Base-by-base conservation (phyloP, 2,888 invertebrate species). In the Laothoe populi region DNA sequence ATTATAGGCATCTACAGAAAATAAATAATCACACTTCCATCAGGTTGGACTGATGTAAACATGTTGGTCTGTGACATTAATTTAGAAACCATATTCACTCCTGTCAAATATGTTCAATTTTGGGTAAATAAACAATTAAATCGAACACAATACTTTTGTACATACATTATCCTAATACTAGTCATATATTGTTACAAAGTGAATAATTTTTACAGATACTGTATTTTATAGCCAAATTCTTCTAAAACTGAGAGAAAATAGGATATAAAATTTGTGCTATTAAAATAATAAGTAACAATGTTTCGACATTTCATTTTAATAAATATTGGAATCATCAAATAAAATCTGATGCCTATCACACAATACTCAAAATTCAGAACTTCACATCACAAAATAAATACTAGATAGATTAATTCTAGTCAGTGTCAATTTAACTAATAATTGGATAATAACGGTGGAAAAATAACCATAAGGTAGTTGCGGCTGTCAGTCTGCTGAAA, bases 401-500 rank as follows among this genome's bases (percentile, higher is more conserved):
- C 86, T 88, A 88, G 81, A 81, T 82, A 85, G 86, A 87, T 86
- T 88, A 87, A 87, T 84, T 82, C 90, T 91, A 91, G 83, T 91
- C 89, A 91, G 87, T 89, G 87, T 86, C 85, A 88, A 90, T 91
- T 91, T 88, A 86, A 90, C 90, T 91, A 91, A 87, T 86, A 90
- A 90, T 88, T 90, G 89, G 88, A 88, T 53, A 83, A 85, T 82
- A 87, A 88, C 92, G 91, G 92, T 92, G 92, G 92, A 91, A 87
- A 87, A 81, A 82, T 84, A 85, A 85, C 86, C 83, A 85, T 85
- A 88, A 84, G 81, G 73, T 82, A 79, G 70, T 84, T 83, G 87
- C 78, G 85, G 83, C 87, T 86, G 92, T 93, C 93, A 92, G 90
- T 92, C 92, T 86, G 93, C 94, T 80, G 93, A 92, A 78, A 95